phyloP scores from a whole-genome alignment of 2,113 vertebrate species.

The Setophaga petechia region DNA sequence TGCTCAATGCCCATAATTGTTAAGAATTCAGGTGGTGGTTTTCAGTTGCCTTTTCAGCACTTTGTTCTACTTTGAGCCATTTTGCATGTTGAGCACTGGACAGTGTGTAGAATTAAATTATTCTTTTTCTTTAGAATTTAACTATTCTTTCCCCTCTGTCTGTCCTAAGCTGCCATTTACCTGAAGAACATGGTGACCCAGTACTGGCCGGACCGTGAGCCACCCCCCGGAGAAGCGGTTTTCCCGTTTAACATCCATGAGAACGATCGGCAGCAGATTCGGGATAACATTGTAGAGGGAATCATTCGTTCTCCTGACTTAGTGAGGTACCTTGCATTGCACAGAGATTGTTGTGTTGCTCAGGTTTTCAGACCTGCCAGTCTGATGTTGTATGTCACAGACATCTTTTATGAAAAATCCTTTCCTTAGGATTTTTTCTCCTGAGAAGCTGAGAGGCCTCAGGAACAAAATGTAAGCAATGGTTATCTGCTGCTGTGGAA shows the following conservation, averaged over 20 bases:
- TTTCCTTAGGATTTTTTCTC: too few relatives aligned
- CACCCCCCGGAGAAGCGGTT: conserved; percentile 84
- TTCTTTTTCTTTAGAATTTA: not conserved
- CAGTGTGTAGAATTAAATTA: not conserved
- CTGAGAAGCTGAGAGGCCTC: too few relatives aligned
- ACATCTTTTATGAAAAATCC: too few relatives aligned
- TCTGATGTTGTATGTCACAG: not conserved
- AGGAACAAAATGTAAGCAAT: too few relatives aligned
- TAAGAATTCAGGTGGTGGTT: not conserved
- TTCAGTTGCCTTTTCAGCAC: not conserved
- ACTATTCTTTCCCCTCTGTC: not conserved
- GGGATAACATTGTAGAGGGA: conserved; percentile 93
- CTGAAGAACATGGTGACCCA: conserved; percentile 99
- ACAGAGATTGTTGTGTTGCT: not conserved
- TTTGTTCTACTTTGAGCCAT: not conserved
- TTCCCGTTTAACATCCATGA: conserved; percentile 98
- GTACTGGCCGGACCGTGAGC: conserved; percentile 96
- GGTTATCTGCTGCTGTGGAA: too few relatives aligned
- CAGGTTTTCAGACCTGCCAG: not conserved
- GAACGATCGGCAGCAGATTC: conserved; percentile 94
- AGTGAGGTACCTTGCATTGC: conserved; percentile 81
- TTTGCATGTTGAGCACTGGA: not conserved
- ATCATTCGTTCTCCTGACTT: conserved; percentile 94
- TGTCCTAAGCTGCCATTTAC: conserved; percentile 89
- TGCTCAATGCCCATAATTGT: not conserved